These are phyloP conservation scores for Monochamus saltuarius DNA, from an alignment of 1,140 invertebrate species.

Conservation along the genomic window DNA sequence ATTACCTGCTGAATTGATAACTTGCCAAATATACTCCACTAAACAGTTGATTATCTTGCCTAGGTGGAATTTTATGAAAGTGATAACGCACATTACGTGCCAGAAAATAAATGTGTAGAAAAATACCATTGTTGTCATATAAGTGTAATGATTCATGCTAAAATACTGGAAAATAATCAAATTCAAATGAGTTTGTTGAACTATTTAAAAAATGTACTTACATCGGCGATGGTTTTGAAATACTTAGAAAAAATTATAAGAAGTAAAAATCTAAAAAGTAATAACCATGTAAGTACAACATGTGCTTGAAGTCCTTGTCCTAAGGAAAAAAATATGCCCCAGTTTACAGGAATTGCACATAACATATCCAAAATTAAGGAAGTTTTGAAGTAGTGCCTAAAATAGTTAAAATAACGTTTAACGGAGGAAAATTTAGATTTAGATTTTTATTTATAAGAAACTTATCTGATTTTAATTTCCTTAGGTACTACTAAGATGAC, in stretches of 20 bases:
- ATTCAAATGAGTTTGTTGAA: neutral
- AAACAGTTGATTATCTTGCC: slow-evolving; percentile 1
- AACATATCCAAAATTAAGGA: slow-evolving; percentile 35
- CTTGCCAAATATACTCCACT: neutral
- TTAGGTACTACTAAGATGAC: slow-evolving; percentile 10
- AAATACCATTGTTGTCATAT: slow-evolving; percentile 33
- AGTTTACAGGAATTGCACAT: slow-evolving; percentile 32
- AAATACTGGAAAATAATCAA: slow-evolving; percentile 32
- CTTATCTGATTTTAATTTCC: too few relatives aligned
- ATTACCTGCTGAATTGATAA: slow-evolving; percentile 6
- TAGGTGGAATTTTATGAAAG: slow-evolving; percentile 17
- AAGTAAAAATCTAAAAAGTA: slow-evolving; percentile 32
- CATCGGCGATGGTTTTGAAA: slow-evolving; percentile 33
- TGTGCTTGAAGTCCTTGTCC: slow-evolving; percentile 4
- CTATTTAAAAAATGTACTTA: slow-evolving; percentile 24
- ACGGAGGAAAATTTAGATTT: too few relatives aligned
- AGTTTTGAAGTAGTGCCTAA: slow-evolving; percentile 38
- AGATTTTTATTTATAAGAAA: too few relatives aligned
- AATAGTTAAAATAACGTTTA: slow-evolving; percentile 9
- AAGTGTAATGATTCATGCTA: slow-evolving; percentile 30
- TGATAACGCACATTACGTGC: slow-evolving; percentile 33
- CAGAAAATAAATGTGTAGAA: slow-evolving; percentile 33
- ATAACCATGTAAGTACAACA: slow-evolving; percentile 16
- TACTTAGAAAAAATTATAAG: slow-evolving; percentile 35
- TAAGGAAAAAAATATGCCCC: slow-evolving; percentile 12